Evolutionary conservation across 2,888 invertebrate species (phyloP).

Genomic region (Hydraecia micacea): DNA sequence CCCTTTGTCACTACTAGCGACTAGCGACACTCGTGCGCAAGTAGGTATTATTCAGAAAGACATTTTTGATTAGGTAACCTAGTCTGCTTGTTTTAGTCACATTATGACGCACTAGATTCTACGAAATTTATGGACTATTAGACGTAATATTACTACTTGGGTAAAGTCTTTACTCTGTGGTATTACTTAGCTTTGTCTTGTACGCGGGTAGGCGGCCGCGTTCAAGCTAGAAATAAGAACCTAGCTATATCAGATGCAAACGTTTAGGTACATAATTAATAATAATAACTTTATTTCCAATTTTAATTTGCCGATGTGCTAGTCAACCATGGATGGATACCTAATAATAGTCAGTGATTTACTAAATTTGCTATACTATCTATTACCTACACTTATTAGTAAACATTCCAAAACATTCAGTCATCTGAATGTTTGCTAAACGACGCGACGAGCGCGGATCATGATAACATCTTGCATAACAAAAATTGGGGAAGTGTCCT

Average conservation of each 20-base stretch:
- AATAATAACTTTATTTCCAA: no score
- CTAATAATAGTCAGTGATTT: neutral
- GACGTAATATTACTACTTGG: neutral
- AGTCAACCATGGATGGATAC: neutral
- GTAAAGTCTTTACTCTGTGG: neutral
- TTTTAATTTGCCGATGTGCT: neutral
- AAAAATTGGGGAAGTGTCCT: neutral
- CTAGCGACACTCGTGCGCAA: constrained; percentile 11
- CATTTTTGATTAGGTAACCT: neutral
- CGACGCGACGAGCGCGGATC: neutral
- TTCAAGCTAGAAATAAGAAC: no score
- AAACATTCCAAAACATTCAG: no score
- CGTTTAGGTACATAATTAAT: no score
- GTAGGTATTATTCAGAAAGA: neutral
- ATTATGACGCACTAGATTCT: constrained; percentile 14
- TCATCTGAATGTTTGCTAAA: constrained; percentile 8
- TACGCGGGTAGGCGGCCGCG: neutral
- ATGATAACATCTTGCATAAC: constrained; percentile 11
- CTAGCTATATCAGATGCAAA: no score
- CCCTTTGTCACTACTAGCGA: constrained; percentile 16
- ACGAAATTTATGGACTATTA: neutral
- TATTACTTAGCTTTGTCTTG: neutral
- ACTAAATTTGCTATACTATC: neutral
- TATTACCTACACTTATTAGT: no score
- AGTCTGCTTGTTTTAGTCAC: neutral